phyloP scores from a whole-genome alignment of 2,113 vertebrate species.

The Thinocorus orbignyianus region DNA sequence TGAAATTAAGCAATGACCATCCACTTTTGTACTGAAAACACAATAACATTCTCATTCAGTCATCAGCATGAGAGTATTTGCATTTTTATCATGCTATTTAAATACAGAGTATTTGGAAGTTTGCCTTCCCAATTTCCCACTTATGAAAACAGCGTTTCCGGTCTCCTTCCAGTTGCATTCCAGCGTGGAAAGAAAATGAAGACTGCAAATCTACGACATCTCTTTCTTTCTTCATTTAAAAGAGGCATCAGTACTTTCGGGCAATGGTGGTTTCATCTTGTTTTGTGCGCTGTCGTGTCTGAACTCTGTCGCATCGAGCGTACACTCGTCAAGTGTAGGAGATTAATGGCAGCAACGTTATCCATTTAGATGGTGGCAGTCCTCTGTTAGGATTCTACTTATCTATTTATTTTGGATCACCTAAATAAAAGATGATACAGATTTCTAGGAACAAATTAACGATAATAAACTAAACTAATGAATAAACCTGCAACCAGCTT shows the following conservation, averaged over 20 bases:
- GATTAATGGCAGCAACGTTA: not conserved
- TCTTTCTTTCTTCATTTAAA: not conserved
- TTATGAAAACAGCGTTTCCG: not conserved
- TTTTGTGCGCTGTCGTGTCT: not conserved
- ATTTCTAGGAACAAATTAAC: not conserved
- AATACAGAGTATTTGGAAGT: not conserved
- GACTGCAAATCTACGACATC: not conserved
- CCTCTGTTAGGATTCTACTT: not conserved
- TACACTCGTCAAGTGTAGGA: not conserved
- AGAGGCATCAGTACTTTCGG: not conserved
- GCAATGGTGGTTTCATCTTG: not conserved
- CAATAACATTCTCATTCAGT: not conserved
- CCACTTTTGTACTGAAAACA: not conserved
- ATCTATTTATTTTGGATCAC: not conserved
- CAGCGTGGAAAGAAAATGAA: not conserved
- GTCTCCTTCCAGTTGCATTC: not conserved
- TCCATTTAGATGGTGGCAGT: not conserved
- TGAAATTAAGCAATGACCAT: not conserved
- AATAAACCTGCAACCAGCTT: not conserved
- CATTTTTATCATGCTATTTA: not conserved
- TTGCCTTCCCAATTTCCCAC: not conserved
- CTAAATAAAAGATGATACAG: not conserved
- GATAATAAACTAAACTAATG: no score
- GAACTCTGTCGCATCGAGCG: not conserved
- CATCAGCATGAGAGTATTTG: not conserved